Conservation (phyloP, 1,140 invertebrate genomes). For the Tribolium castaneum region DNA sequence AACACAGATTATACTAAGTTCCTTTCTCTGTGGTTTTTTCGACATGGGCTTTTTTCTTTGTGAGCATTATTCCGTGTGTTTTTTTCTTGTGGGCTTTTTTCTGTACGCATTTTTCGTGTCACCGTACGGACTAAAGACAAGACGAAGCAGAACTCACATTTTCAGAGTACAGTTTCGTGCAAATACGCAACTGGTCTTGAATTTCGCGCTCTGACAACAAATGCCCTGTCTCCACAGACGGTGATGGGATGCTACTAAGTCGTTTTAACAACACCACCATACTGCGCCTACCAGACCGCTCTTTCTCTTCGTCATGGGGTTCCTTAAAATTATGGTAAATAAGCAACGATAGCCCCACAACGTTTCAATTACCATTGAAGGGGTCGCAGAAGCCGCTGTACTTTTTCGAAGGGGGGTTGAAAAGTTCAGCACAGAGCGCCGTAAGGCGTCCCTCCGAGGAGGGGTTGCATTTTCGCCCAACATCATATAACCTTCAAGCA, state of each 20-base stretch:
- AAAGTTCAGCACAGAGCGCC: neutral
- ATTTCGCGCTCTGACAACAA: conserved; percentile 44
- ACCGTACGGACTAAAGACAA: too few species aligned
- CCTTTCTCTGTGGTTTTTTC: too few species aligned
- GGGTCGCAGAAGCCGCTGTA: neutral
- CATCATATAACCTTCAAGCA: neutral
- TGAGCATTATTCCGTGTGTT: too few species aligned
- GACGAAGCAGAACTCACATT: conserved; percentile 46
- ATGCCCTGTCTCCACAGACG: conserved; percentile 35
- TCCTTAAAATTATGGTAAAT: neutral
- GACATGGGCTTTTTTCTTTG: too few species aligned
- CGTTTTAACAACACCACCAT: conserved; percentile 34
- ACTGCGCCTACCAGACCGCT: conserved; percentile 34
- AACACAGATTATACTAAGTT: too few species aligned
- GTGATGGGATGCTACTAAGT: conserved; percentile 16
- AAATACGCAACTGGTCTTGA: conserved; percentile 51
- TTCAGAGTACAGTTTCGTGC: conserved; percentile 51
- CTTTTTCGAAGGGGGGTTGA: neutral
- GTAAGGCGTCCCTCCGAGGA: neutral
- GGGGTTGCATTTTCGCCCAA: neutral
- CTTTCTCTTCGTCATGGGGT: conserved; percentile 42
- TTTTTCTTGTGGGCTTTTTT: too few species aligned
- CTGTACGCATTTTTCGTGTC: too few species aligned
- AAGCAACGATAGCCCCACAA: too few species aligned
- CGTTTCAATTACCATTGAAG: neutral